These are phyloP conservation scores for Tachypleus tridentatus DNA, from an alignment of 1,140 invertebrate genomes.

Conservation along the genomic window DNA sequence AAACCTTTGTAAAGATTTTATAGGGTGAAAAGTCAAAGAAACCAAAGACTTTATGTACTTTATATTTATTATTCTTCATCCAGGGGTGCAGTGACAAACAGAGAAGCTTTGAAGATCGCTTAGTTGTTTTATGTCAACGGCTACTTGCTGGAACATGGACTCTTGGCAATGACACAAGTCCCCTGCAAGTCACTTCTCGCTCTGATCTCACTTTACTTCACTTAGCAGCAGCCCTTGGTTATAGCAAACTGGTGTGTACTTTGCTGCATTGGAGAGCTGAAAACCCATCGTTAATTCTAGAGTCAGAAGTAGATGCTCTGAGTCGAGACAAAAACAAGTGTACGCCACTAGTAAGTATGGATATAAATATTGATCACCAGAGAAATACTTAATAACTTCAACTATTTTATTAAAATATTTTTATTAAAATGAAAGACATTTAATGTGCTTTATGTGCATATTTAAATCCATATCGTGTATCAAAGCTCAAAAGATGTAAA, in stretches of 20 bases:
- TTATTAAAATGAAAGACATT: no score
- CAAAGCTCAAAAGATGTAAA: no score
- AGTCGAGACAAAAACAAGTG: slow-evolving; percentile 73
- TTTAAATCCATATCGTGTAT: no score
- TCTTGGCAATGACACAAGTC: slow-evolving; percentile 31
- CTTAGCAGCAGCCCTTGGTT: slow-evolving; percentile 69
- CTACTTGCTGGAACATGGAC: slow-evolving; percentile 47
- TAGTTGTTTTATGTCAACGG: slow-evolving; percentile 64
- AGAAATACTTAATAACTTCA: no score
- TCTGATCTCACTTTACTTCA: slow-evolving; percentile 73
- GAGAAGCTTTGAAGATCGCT: slow-evolving; percentile 60
- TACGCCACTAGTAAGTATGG: slow-evolving; percentile 62
- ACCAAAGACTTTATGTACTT: no score
- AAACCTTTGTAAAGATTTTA: no score
- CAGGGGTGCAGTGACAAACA: no score
- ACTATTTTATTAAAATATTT: no score
- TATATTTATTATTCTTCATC: no score
- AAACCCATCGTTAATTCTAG: slow-evolving; percentile 69
- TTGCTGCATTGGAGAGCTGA: slow-evolving; percentile 76
- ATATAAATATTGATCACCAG: no score
- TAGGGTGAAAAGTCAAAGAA: no score
- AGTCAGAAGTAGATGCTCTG: slow-evolving; percentile 81
- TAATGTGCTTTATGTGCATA: no score
- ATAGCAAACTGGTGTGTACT: slow-evolving; percentile 47
- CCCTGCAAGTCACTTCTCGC: slow-evolving; percentile 30